A percentile compares a stretch with the other conserved stretches of the same genome.
phyloP scores from a whole-genome alignment of 2,888 invertebrate species.

The Oasisia sp. region DNA sequence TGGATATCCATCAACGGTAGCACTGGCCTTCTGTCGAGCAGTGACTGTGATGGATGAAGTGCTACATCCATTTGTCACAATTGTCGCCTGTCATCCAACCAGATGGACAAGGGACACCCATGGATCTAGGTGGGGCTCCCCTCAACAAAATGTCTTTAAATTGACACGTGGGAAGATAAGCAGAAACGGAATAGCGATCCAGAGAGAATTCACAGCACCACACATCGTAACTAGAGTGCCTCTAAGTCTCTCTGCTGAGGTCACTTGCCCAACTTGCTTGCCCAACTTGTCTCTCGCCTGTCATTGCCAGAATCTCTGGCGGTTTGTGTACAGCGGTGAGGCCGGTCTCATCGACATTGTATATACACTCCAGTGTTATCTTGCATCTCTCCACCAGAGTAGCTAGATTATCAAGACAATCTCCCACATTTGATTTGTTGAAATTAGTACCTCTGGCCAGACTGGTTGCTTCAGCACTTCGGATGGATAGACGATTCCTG shows the following conservation, averaged over 20 bases:
- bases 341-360: slow-evolving; percentile 26
- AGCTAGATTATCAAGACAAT: slow-evolving; percentile 4
- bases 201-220: slow-evolving; percentile 28
- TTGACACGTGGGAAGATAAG: slow-evolving; percentile 29
- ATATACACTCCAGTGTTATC: slow-evolving; percentile 17
- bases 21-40: neutral
- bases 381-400: neutral
- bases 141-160: slow-evolving; percentile 26
- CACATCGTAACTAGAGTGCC: slow-evolving; percentile 28
- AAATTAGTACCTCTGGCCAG: slow-evolving; percentile 18
- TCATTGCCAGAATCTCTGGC: neutral
- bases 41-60: neutral
- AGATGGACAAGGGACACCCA: slow-evolving; percentile 14
- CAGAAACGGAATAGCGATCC: slow-evolving; percentile 24
- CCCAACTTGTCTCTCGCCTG: slow-evolving; percentile 24
- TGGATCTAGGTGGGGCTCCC: slow-evolving; percentile 28
- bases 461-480: slow-evolving; percentile 26
- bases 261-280: slow-evolving; percentile 21
- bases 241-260: slow-evolving; percentile 23
- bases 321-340: slow-evolving; percentile 25
- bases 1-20: no score
- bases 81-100: slow-evolving; percentile 27
- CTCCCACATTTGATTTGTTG: slow-evolving; percentile 19
- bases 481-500: neutral
- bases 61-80: slow-evolving; percentile 22